Percentiles rank a stretch among this genome's conserved stretches.
Evolutionary conservation across 2,888 invertebrate species (phyloP).

Genomic region (Drosophila macrospina): DNA sequence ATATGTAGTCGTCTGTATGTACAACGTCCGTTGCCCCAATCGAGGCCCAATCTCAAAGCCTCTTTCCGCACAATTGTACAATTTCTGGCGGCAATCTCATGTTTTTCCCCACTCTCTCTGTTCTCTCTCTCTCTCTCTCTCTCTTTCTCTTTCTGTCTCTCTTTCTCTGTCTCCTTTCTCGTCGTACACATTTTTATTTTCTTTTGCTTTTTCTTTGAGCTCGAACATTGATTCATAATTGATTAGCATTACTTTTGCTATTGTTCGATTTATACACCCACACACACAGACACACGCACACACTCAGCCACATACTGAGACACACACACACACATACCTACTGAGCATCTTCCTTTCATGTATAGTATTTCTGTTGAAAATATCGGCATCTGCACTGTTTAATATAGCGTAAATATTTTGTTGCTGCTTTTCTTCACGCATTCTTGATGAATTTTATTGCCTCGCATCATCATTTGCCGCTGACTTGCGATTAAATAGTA

Average conservation of each 20-base stretch:
- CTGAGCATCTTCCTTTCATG: not conserved
- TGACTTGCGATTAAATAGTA: slow-evolving; percentile 48
- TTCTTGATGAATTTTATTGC: slow-evolving; percentile 74
- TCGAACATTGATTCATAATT: slow-evolving; percentile 77
- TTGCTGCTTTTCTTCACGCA: slow-evolving; percentile 37
- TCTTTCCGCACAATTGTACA: slow-evolving; percentile 81
- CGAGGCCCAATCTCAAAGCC: slow-evolving; percentile 53
- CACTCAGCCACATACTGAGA: not conserved
- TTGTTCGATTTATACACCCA: slow-evolving; percentile 63
- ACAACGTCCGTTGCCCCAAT: slow-evolving; percentile 26
- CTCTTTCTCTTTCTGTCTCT: slow-evolving; percentile 6
- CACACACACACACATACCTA: not conserved
- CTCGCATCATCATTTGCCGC: slow-evolving; percentile 54
- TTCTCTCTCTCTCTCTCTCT: slow-evolving; percentile 8
- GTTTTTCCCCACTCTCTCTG: slow-evolving; percentile 14
- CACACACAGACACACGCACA: slow-evolving; percentile 1
- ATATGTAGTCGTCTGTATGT: slow-evolving; percentile 61
- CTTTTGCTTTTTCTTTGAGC: slow-evolving; percentile 32
- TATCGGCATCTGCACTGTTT: slow-evolving; percentile 61
- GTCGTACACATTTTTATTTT: slow-evolving; percentile 15
- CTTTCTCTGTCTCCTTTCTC: no score
- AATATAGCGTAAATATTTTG: slow-evolving; percentile 69
- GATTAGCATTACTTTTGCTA: slow-evolving; percentile 79
- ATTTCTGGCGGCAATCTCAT: slow-evolving; percentile 58
- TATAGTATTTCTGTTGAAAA: slow-evolving; percentile 31